A percentile compares a stretch with the other conserved stretches of the same genome.
Evolutionary conservation across 2,888 invertebrate species (phyloP).

Genomic region (Megamerina dolium): DNA sequence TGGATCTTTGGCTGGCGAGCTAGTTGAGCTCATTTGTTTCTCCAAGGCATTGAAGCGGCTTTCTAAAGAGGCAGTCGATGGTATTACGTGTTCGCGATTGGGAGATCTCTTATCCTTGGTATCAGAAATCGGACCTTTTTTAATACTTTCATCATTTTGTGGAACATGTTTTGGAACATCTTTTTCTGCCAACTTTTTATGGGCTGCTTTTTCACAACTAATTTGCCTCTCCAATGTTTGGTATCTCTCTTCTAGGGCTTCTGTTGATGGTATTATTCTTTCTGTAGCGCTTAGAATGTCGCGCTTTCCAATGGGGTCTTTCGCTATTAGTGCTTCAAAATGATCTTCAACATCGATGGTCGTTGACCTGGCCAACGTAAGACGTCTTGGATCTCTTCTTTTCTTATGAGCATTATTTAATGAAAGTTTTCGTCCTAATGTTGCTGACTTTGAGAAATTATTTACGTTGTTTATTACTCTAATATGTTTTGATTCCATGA

Average conservation of each 20-base stretch:
- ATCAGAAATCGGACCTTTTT: too few relatives aligned
- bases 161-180: conserved; percentile 9
- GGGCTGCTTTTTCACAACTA: conserved; percentile 22
- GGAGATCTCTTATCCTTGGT: too few relatives aligned
- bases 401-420: conserved; percentile 26
- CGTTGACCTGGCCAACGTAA: conserved; percentile 34
- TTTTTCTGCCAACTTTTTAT: conserved; percentile 26
- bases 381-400: conserved; percentile 34
- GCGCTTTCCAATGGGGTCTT: too few relatives aligned
- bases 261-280: conserved; percentile 34
- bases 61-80: conserved; percentile 21
- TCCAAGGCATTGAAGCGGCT: conserved; percentile 23
- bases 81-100: too few relatives aligned
- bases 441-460: not conserved
- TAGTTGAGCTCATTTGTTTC: conserved; percentile 12
- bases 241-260: conserved; percentile 22
- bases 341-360: conserved; percentile 38
- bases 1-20: not conserved
- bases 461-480: conserved; percentile 26
- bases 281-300: too few relatives aligned
- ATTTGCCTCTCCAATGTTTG: conserved; percentile 18
- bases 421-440: conserved; percentile 8
- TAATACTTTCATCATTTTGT: conserved; percentile 21
- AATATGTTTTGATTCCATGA: conserved; percentile 22
- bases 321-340: conserved; percentile 30